Evolutionary conservation across 92 coral and sea anemone genomes (phyloP), one percentile per base, ranked within the genome.

Genomic region (Desmophyllum pertusum): DNA sequence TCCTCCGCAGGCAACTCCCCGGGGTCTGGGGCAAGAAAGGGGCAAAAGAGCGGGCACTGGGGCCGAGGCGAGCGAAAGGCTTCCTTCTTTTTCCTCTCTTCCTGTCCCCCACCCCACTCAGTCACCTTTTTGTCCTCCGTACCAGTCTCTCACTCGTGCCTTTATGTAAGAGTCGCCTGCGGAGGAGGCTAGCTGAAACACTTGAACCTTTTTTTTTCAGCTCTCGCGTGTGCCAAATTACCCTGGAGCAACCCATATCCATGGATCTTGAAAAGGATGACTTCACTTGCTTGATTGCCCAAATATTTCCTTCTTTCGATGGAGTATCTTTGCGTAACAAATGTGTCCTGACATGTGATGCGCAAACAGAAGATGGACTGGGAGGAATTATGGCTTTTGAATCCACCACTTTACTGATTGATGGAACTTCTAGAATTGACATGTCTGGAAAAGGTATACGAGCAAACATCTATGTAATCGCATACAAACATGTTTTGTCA

Each of bases 401-500:
- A 21, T 41, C 88, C 15, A 59, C 25, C 13, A 25, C 37, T 31
- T 73, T 84, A 18, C 48, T 68, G 1, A 84, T 84, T 39, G 88
- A 84, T 62, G 2, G 14, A 0, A 76, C 82, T 35, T 84, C 88
- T 0, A 76, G 40, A 66, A 84, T 84, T 35, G 88, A 84, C 40
- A 33, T 84, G 82, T 45, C 88, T 65, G 88, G 88, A 48, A 63
- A 84, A 84, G 88, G 88, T 84, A 41, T n/a, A n/a, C 62, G 55
- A 65, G 51, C 25, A 45, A 72, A 7, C 27, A 81, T 43, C 38
- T 75, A 31, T 76, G 1, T 4, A 13, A 71, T 35, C 8, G 45
- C 8, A 8, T 8, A n/a, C n/a, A n/a, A n/a, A n/a, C n/a, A n/a
- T n/a, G n/a, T n/a, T n/a, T n/a, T n/a, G n/a, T n/a, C n/a, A n/a